Conservation (phyloP, 1,140 invertebrate genomes). For the Temnothorax curvispinosus region DNA sequence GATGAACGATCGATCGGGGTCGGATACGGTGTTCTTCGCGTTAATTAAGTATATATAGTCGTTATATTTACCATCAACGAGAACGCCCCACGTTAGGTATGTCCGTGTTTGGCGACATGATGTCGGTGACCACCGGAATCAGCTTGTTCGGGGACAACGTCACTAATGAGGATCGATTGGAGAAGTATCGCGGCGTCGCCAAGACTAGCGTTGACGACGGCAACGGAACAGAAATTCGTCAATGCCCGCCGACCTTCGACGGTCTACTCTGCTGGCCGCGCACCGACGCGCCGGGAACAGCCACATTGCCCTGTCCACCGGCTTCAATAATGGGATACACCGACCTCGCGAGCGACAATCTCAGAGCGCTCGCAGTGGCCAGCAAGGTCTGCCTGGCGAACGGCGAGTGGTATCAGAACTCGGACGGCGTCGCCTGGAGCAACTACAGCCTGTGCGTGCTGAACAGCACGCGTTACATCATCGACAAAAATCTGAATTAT, state of each 20-base stretch:
- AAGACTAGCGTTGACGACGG: no score
- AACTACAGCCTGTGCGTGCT: slow-evolving; percentile 80
- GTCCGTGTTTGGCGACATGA: not conserved
- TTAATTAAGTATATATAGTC: not conserved
- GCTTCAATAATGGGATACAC: slow-evolving; percentile 64
- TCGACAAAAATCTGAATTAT: slow-evolving; percentile 55
- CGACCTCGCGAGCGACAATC: not conserved
- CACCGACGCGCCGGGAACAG: slow-evolving; percentile 69
- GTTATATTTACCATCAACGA: slow-evolving; percentile 12
- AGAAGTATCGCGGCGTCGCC: not conserved
- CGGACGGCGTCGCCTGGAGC: slow-evolving; percentile 73
- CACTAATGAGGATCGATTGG: not conserved
- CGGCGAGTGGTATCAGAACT: slow-evolving; percentile 78
- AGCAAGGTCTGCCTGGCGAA: slow-evolving; percentile 77
- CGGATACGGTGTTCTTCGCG: not conserved
- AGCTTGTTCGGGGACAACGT: not conserved
- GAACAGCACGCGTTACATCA: slow-evolving; percentile 42
- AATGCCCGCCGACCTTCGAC: slow-evolving; percentile 81
- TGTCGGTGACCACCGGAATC: not conserved
- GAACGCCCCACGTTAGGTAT: slow-evolving; percentile 15
- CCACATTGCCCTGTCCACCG: slow-evolving; percentile 77
- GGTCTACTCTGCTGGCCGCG: slow-evolving; percentile 82
- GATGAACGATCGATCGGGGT: not conserved
- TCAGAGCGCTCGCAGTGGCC: slow-evolving; percentile 45
- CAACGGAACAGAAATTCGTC: not conserved